Conservation (phyloP, 2,797 vertebrate species). For the Crax fasciolata region DNA sequence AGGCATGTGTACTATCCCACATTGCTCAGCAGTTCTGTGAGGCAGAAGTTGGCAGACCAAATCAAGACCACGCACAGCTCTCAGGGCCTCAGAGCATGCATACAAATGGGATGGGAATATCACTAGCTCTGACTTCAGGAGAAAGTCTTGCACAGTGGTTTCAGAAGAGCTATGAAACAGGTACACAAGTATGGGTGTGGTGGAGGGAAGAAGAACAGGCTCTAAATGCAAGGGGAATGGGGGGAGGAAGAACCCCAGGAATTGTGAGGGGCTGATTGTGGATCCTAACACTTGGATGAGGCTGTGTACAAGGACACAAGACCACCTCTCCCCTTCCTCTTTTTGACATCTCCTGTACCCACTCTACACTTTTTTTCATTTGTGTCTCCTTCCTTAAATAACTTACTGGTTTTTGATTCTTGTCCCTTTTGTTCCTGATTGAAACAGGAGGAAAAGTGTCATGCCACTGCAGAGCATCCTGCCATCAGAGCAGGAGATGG, state of each 20-base stretch:
- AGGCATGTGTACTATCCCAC: neutral
- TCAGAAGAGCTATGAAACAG: neutral
- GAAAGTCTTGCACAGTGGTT: neutral
- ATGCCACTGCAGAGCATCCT: neutral
- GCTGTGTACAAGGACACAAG: neutral
- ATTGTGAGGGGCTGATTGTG: fast-evolving
- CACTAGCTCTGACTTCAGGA: neutral
- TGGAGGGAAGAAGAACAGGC: neutral
- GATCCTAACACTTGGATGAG: neutral
- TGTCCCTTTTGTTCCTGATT: neutral
- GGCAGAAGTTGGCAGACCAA: neutral
- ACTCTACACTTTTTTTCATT: fast-evolving
- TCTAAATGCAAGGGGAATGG: neutral
- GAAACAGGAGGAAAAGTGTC: neutral
- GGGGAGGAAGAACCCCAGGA: neutral
- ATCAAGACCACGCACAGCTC: neutral
- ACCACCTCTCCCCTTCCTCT: neutral
- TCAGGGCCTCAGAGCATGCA: neutral
- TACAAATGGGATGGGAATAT: fast-evolving
- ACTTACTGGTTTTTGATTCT: neutral
- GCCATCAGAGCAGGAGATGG: neutral
- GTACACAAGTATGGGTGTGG: neutral
- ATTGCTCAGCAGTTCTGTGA: neutral
- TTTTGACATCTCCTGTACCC: neutral
- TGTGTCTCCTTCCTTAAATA: neutral